A percentile compares a stretch with the other conserved stretches of the same genome.
phyloP scores from a whole-genome alignment of 2,797 vertebrate genomes.

The Micromesistius poutassou region DNA sequence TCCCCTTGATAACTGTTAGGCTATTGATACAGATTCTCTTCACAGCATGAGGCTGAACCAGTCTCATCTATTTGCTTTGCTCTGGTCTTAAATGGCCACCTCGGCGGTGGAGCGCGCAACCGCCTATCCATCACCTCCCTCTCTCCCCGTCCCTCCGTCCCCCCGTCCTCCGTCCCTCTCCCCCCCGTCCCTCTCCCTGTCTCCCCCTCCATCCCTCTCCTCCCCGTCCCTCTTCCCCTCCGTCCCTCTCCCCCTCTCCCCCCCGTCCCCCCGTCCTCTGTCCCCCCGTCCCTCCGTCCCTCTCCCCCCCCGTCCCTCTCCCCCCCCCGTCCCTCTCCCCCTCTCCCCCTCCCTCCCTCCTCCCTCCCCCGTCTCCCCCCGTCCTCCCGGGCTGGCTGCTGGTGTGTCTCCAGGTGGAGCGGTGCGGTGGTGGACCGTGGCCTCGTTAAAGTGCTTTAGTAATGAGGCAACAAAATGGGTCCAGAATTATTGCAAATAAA shows the following conservation, averaged over 20 bases:
- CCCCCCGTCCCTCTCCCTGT: slow-evolving; percentile 25
- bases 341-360: slow-evolving; percentile 22
- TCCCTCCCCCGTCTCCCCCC: background rate
- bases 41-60: too few species aligned
- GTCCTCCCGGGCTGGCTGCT: slow-evolving; percentile 28
- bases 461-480: slow-evolving; percentile 77
- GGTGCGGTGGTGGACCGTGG: slow-evolving; percentile 66
- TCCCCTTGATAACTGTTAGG: background rate
- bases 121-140: background rate
- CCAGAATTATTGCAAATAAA: slow-evolving; percentile 89
- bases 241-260: slow-evolving; percentile 26
- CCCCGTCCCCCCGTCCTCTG: slow-evolving; percentile 26
- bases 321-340: too few species aligned
- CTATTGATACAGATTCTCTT: too few species aligned
- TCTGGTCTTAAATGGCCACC: background rate
- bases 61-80: background rate
- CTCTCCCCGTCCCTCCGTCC: slow-evolving; percentile 23
- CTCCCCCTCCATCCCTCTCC: slow-evolving; percentile 23
- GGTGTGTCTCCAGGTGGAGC: slow-evolving; percentile 74
- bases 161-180: too few species aligned
- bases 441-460: slow-evolving; percentile 73
- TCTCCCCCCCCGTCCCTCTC: slow-evolving; percentile 26
- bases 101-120: too few species aligned
- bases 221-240: background rate
- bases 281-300: too few species aligned